Base-by-base conservation (phyloP, 2,797 vertebrate genomes). In the Syngnathus acus region DNA sequence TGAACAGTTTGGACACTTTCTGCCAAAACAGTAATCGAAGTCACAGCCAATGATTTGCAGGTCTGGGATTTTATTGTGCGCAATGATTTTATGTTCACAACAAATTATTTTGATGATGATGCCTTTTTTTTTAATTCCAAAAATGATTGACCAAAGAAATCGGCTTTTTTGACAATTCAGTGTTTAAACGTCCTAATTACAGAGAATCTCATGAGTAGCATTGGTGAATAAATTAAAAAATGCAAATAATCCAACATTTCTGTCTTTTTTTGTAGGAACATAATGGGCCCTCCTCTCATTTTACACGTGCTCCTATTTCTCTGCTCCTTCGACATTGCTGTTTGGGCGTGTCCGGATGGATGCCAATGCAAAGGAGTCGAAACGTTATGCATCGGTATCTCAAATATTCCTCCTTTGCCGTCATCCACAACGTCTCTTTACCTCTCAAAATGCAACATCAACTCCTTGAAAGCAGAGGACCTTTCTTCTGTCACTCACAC, bases 321-420 rank as follows among this genome's bases (percentile, higher is more conserved):
- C 19, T 81, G 70, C 71, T 82, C 65, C 47, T 7, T 89, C 47
- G 70, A 53, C 1, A 37, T 66, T 62, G 79, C 64, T 73, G 73
- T 77, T 53, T 78, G 72, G 71, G 69, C 77, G 0, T 92, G 92
- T 80, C 89, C 89, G 0, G 38, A 71, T 37, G 65, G 68, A 47
- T 92, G 91, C 67, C 11, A 2, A 0, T 93, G 92, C 74, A 5
- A 2, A 1, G 26, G 0, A 9, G 69, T 0, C 8, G 45, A 32
- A 47, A 43, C 80, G 42, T 0, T 38, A 0, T 93, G 92, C 77
- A 43, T 0, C 23, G 73, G 73, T 11, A 74, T 92, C 43, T 69
- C 81, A n/a, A 58, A 80, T 38, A 85, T 92, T 70, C 91, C 92
- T 10, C 2, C 21, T 6, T 0, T 91, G 4, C 79, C 89, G 0